Evolutionary conservation across 2,113 vertebrate species (phyloP).

Genomic region (Malaclemys terrapin): DNA sequence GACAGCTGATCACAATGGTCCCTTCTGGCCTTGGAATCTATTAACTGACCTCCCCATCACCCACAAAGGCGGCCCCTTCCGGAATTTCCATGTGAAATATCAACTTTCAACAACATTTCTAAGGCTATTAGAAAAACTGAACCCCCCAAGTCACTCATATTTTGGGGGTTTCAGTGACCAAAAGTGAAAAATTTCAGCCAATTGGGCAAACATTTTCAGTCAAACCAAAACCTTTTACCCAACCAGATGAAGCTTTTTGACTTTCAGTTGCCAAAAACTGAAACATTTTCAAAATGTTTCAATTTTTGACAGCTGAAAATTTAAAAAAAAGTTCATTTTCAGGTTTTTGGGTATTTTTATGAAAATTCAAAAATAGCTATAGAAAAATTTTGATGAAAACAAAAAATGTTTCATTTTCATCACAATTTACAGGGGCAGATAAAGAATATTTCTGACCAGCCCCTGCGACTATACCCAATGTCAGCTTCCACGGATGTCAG

Average conservation of each 20-base stretch:
- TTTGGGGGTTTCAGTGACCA: neutral
- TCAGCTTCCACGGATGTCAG: neutral
- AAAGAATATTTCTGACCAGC: neutral
- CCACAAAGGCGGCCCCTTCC: neutral
- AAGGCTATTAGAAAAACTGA: neutral
- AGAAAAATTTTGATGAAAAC: neutral
- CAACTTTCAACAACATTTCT: neutral
- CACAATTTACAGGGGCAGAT: neutral
- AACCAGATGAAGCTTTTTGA: neutral
- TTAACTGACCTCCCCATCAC: neutral
- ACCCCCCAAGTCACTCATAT: neutral
- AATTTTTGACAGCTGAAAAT: neutral
- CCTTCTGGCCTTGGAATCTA: neutral
- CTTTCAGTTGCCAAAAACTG: neutral
- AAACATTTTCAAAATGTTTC: neutral
- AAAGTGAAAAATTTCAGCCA: neutral
- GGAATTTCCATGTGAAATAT: neutral
- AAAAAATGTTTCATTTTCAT: neutral
- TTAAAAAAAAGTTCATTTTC: neutral
- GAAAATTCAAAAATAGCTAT: neutral
- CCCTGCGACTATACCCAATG: neutral
- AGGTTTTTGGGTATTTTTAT: neutral
- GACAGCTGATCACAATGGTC: neutral
- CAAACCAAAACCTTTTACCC: neutral
- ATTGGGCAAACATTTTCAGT: neutral